Base-by-base conservation (phyloP, 2,113 vertebrate species). In the mouse (Mus musculus) region DNA sequence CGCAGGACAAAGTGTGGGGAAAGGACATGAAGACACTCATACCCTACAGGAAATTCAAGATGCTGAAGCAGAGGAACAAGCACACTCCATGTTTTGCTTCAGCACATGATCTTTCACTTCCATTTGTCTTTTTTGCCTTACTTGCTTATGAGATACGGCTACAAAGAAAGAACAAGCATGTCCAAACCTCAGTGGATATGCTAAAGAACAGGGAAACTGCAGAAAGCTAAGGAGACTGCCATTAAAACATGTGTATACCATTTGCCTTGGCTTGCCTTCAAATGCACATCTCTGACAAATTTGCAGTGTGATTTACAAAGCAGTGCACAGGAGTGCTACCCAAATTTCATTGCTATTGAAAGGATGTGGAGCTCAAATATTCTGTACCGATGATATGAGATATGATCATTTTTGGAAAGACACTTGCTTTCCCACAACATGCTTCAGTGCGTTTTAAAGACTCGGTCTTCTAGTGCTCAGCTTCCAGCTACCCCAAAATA, bases 391-490 rank as follows among this genome's bases (percentile, higher is more conserved):
- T 59, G 39, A 94, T 56, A 67, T 3, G 80, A 93, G 65, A 92
- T 80, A 89, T 12, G 56, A 59, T 93, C 90, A 95, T 33, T 69
- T 93, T 76, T 71, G 78, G 22, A 72, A 93, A 94, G 56, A 67
- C 71, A 81, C 72, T 96, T 96, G 90, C 65, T 96, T 95, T 96
- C 72, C 89, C 46, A 93, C 46, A 90, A 54, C 52, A 93, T 90
- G 30, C 85, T 95, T 96, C 59, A 82, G 30, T 90, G 73, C 10
- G 90, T 90, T 93, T 96, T 82, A 90, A 95, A 96, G 61, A 72
- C 30, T 54, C 3, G 36, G 4, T 84, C 54, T 71, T 82, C 77
- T 54, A 46, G 61, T 42, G 42, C 28, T 91, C 67, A 89, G 63
- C 56, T 94, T 92, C 92, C 77, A 90, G 39, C 16, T 61, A 80